Conservation (phyloP, 2,113 vertebrate genomes). For the Edolisoma coerulescens region DNA sequence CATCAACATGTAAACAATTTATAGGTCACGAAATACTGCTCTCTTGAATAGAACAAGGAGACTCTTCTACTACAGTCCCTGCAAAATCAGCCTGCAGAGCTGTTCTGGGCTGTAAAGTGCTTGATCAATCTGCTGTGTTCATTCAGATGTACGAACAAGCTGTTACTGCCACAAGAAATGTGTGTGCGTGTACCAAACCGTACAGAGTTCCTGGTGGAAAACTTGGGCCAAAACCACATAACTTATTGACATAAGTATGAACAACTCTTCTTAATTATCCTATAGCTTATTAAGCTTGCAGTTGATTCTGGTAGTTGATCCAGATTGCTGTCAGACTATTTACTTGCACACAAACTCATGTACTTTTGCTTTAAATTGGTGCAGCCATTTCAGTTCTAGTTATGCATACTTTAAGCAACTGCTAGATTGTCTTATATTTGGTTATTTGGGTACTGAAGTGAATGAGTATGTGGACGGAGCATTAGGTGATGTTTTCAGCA, state of each 20-base stretch:
- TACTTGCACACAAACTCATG: constrained; percentile 45
- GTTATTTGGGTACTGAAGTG: background rate
- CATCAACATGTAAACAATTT: background rate
- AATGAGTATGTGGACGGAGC: background rate
- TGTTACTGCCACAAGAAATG: background rate
- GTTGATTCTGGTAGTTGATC: constrained; percentile 54
- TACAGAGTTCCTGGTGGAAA: background rate
- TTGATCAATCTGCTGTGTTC: background rate
- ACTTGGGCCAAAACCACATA: background rate
- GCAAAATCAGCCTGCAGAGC: background rate
- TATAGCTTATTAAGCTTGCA: constrained; percentile 53
- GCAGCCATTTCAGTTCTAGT: constrained; percentile 20
- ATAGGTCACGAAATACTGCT: background rate
- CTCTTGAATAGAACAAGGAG: background rate
- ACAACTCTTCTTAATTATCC: background rate
- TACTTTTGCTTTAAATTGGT: constrained; percentile 58
- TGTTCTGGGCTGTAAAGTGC: background rate
- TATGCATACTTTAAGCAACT: constrained; percentile 47
- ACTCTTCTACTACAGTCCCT: background rate
- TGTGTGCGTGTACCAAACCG: background rate
- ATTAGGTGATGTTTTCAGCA: background rate
- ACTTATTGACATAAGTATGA: background rate
- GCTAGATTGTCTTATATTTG: background rate
- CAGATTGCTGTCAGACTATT: constrained; percentile 56
- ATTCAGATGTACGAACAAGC: background rate